These are phyloP conservation scores for Coreoperca whiteheadi DNA, from an alignment of 2,113 vertebrate species.

Conservation along the genomic window DNA sequence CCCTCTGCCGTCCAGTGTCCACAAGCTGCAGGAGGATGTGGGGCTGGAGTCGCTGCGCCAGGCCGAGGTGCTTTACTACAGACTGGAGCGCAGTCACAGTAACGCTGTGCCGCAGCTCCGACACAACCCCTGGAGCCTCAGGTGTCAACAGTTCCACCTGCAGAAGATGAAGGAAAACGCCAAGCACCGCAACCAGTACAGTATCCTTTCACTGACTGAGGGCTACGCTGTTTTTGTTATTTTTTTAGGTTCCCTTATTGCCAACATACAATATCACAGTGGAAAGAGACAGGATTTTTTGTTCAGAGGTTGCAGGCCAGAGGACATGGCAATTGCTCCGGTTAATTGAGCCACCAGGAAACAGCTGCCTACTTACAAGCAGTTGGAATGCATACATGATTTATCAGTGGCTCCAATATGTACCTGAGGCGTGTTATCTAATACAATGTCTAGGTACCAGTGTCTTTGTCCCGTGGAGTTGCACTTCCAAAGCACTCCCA, in stretches of 20 bases:
- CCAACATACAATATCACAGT: neutral
- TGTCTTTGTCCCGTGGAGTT: constrained; percentile 36
- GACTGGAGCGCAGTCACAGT: constrained; percentile 93
- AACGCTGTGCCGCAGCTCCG: constrained; percentile 91
- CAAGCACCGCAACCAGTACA: constrained; percentile 96
- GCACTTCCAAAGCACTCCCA: constrained; percentile 13
- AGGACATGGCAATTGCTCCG: neutral
- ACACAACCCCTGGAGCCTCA: constrained; percentile 98
- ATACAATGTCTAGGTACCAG: constrained; percentile 10
- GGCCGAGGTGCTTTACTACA: constrained; percentile 92
- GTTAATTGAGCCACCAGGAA: constrained; percentile 3
- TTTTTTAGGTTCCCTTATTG: neutral
- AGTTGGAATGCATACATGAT: neutral
- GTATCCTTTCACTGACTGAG: constrained; percentile 90
- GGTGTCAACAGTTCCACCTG: constrained; percentile 95
- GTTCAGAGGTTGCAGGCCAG: neutral
- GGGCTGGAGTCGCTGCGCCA: constrained; percentile 91
- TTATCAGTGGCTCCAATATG: neutral
- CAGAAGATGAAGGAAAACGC: constrained; percentile 96
- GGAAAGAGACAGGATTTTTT: neutral
- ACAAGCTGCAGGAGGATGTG: constrained; percentile 92
- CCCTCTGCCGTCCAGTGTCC: constrained; percentile 71
- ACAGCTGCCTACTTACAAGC: constrained; percentile 1
- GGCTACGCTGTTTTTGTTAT: neutral
- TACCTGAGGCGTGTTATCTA: neutral